Conservation (phyloP, 2,113 vertebrate species). For the Puma concolor region DNA sequence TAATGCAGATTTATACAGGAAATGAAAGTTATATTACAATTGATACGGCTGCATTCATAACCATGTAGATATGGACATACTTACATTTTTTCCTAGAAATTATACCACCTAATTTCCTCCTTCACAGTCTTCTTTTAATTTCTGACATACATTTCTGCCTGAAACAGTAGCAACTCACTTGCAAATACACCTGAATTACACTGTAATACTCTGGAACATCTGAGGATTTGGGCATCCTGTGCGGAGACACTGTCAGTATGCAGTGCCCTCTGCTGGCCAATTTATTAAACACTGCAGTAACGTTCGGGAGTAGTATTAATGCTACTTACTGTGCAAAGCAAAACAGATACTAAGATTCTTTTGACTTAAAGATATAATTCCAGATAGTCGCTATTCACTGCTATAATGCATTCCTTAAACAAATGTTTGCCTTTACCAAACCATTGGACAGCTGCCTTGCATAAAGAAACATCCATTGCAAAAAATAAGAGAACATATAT, state of each 20-base stretch:
- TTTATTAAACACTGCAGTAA: neutral
- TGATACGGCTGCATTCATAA: neutral
- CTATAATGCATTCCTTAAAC: neutral
- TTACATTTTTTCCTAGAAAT: neutral
- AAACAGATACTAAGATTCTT: neutral
- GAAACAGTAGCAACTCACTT: neutral
- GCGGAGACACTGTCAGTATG: constrained; percentile 41
- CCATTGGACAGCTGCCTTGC: neutral
- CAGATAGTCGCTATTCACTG: neutral
- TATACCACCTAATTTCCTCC: neutral
- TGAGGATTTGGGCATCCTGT: neutral
- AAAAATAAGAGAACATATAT: neutral
- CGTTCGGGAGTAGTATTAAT: rapidly evolving
- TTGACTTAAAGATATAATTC: neutral
- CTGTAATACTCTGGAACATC: rapidly evolving
- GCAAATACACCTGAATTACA: neutral
- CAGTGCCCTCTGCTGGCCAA: constrained; percentile 82
- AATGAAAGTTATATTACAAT: neutral
- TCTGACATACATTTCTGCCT: neutral
- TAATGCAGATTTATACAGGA: neutral
- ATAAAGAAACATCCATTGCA: neutral
- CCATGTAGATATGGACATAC: neutral
- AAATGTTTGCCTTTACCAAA: neutral
- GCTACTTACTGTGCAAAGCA: neutral
- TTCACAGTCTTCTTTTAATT: neutral